Evolutionary conservation across 2,797 vertebrate species (phyloP).

Genomic region (Falco concolor): DNA sequence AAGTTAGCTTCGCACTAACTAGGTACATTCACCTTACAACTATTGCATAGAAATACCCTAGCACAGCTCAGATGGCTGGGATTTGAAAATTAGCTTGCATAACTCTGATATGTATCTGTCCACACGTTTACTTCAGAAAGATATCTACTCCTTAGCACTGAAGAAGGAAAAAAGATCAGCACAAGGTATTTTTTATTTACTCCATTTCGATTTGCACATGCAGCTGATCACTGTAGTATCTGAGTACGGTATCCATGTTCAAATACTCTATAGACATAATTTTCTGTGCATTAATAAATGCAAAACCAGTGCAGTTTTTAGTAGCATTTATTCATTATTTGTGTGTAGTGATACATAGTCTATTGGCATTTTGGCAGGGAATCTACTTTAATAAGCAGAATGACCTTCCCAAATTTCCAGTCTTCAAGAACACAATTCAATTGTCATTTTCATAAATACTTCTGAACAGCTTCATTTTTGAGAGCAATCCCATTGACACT

Average conservation of each 20-base stretch:
- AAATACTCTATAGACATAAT: neutral
- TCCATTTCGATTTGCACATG: neutral
- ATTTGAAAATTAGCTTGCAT: neutral
- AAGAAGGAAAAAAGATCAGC: neutral
- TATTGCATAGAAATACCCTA: neutral
- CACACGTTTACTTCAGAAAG: neutral
- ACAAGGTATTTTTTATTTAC: neutral
- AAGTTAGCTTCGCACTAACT: fast-evolving
- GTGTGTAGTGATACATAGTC: neutral
- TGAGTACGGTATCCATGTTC: neutral
- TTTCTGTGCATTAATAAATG: neutral
- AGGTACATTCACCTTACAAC: neutral
- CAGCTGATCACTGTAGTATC: neutral
- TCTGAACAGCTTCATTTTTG: neutral
- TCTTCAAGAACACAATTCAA: neutral
- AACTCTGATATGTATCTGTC: neutral
- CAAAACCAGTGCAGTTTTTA: neutral
- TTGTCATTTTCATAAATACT: neutral
- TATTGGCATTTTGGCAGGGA: neutral
- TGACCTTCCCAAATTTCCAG: neutral
- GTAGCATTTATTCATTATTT: neutral
- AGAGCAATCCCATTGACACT: neutral
- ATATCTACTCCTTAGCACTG: neutral
- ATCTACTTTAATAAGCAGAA: neutral
- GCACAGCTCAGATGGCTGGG: neutral